Evolutionary conservation across 2,888 invertebrate species (phyloP).

Genomic region (Apotomis capreana): DNA sequence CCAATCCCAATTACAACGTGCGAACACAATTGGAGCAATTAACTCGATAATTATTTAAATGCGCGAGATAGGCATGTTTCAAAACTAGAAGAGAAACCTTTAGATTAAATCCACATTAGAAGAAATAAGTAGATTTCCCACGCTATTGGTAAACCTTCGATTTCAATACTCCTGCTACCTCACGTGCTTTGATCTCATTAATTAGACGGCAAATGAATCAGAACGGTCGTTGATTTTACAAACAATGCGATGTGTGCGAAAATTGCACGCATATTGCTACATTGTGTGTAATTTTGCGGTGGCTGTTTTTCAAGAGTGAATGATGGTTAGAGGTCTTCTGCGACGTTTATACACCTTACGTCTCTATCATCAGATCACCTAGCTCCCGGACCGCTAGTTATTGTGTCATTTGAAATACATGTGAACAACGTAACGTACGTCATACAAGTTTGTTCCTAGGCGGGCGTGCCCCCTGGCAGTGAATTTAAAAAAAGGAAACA

Average conservation of each 20-base stretch:
- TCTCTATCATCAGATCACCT: too few species aligned
- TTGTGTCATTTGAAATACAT: too few species aligned
- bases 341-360: background rate
- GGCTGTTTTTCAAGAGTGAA: conserved; percentile 26
- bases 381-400: too few species aligned
- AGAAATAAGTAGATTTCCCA: conserved; percentile 30
- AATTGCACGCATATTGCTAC: conserved; percentile 19
- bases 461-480: too few species aligned
- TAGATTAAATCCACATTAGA: conserved; percentile 9
- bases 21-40: conserved; percentile 37
- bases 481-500: too few species aligned
- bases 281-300: conserved; percentile 9
- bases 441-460: too few species aligned
- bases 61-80: conserved; percentile 23
- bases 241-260: conserved; percentile 33
- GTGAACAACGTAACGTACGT: too few species aligned
- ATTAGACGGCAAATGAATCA: conserved; percentile 31
- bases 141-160: conserved; percentile 36
- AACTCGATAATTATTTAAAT: conserved; percentile 35
- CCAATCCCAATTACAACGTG: conserved; percentile 33
- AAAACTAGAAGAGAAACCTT: conserved; percentile 35
- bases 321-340: conserved; percentile 1
- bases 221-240: conserved; percentile 17
- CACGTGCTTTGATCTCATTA: conserved; percentile 36
- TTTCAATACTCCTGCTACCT: conserved; percentile 30